Conservation (phyloP, 2,113 vertebrate species). For the Gymnogyps californianus region DNA sequence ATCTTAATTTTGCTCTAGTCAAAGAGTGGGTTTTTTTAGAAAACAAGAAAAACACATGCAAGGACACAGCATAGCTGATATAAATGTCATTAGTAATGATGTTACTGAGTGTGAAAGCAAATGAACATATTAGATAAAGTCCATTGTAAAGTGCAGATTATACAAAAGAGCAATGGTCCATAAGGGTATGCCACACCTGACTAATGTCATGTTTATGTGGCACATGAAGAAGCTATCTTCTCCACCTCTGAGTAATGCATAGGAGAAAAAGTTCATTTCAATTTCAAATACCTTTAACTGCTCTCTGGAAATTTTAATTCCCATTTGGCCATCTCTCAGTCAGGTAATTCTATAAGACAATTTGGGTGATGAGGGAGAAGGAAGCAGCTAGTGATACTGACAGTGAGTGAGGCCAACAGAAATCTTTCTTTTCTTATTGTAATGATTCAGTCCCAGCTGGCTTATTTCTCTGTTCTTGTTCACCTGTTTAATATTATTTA, state of each 20-base stretch:
- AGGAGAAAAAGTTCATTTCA: not conserved
- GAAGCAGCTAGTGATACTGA: not conserved
- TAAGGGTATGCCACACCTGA: not conserved
- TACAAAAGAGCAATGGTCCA: accelerated
- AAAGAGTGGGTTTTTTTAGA: not conserved
- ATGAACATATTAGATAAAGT: not conserved
- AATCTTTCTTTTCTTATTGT: not conserved
- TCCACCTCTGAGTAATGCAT: not conserved
- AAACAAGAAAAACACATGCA: not conserved
- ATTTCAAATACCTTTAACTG: not conserved
- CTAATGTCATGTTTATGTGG: accelerated
- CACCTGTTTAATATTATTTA: not conserved
- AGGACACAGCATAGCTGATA: not conserved
- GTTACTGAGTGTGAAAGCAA: not conserved
- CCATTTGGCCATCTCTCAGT: not conserved
- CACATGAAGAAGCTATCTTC: not conserved
- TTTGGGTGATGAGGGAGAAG: not conserved
- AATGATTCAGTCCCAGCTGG: not conserved
- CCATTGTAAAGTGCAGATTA: not conserved
- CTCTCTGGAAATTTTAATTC: not conserved
- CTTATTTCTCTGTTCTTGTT: not conserved
- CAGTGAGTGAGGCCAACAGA: not conserved
- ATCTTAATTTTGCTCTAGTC: not conserved
- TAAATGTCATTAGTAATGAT: not conserved
- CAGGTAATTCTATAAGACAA: not conserved